Evolutionary conservation across 2,113 vertebrate species (phyloP).

Genomic region (Chunga burmeisteri): DNA sequence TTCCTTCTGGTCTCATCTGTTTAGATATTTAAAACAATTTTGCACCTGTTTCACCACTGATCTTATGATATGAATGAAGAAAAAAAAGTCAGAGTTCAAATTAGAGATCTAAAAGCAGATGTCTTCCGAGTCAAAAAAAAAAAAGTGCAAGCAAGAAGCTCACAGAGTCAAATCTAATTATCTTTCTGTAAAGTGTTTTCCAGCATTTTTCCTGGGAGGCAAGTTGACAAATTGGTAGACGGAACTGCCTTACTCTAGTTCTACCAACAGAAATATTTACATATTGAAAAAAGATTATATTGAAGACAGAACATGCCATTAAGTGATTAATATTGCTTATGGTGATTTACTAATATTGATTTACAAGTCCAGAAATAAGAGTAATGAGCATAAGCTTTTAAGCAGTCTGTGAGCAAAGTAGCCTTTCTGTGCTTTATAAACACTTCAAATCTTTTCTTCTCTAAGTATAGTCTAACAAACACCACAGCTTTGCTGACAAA

Average conservation of each 20-base stretch:
- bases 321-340: background rate
- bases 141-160: background rate
- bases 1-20: background rate
- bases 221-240: background rate
- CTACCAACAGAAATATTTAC: background rate
- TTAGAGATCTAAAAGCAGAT: background rate
- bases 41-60: background rate
- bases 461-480: background rate
- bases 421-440: background rate
- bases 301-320: background rate
- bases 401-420: background rate
- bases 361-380: background rate
- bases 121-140: background rate
- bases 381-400: background rate
- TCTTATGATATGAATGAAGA: background rate
- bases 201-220: background rate
- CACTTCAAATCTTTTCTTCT: background rate
- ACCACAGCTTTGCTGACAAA: background rate
- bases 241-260: background rate
- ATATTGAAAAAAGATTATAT: background rate
- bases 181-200: background rate
- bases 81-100: background rate
- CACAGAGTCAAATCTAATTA: background rate
- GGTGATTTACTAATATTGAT: background rate
- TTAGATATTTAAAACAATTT: background rate